These are phyloP conservation scores for Ctenopoma kingsleyae DNA, from an alignment of 2,797 vertebrate genomes.

Conservation along the genomic window DNA sequence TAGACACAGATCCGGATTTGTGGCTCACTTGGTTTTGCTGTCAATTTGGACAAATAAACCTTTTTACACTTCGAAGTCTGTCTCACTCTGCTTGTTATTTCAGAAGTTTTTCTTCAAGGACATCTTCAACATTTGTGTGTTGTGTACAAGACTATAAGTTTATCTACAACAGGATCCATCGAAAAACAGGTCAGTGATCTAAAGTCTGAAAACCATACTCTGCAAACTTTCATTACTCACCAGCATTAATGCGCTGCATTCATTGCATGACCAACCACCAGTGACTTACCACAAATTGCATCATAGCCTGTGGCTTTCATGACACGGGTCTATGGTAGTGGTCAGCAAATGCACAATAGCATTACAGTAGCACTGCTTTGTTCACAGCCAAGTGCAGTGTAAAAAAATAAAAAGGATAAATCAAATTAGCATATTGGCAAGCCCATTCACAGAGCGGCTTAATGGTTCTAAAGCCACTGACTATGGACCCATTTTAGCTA, in stretches of 20 bases:
- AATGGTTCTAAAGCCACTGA: constrained; percentile 62
- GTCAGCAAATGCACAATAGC: constrained; percentile 23
- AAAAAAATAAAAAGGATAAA: constrained; percentile 26
- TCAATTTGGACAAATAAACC: no score
- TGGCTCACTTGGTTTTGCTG: no score
- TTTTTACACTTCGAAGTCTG: no score
- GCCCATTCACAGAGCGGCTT: constrained; percentile 37
- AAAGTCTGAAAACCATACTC: constrained; percentile 30
- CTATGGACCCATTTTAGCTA: constrained; percentile 58
- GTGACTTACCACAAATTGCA: constrained; percentile 54
- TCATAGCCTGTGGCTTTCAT: constrained; percentile 37
- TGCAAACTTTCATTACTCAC: constrained; percentile 39
- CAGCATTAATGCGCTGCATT: constrained; percentile 14
- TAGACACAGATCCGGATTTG: no score
- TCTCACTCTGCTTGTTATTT: no score
- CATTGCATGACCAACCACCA: constrained; percentile 23
- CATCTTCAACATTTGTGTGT: no score
- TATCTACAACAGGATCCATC: no score
- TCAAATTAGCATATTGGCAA: constrained; percentile 54
- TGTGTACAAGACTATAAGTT: no score
- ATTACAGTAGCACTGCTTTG: constrained; percentile 18
- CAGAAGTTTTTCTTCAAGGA: no score
- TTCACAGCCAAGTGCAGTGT: background rate
- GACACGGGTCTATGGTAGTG: constrained; percentile 13
- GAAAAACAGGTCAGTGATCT: constrained; percentile 38